phyloP scores from a whole-genome alignment of 2,888 invertebrate species.

The Callyntrura sp. region DNA sequence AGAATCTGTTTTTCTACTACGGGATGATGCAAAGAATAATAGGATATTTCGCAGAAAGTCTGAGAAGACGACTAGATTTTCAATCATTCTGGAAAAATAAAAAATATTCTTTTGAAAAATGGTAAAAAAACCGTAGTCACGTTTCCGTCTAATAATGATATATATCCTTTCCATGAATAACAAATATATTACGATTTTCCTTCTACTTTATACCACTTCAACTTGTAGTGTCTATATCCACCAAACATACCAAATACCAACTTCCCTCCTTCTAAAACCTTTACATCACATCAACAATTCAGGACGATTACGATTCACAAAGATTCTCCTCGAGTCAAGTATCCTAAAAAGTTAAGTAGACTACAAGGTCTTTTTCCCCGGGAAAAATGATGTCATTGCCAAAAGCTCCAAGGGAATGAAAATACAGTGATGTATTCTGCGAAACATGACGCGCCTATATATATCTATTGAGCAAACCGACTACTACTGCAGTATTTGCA shows the following conservation, averaged over 20 bases:
- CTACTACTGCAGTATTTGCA: neutral
- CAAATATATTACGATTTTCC: no score
- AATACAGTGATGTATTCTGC: neutral
- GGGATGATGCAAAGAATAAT: no score
- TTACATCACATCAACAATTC: neutral
- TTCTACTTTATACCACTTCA: no score
- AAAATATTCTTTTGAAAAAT: no score
- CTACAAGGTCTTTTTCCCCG: constrained; percentile 39
- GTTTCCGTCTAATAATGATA: no score
- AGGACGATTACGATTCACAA: neutral
- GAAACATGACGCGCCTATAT: neutral
- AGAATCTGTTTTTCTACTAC: no score
- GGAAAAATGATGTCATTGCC: constrained; percentile 56
- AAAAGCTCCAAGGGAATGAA: constrained; percentile 28
- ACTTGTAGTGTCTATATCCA: no score
- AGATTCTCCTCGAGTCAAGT: neutral
- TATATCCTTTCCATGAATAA: no score
- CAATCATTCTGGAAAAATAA: no score
- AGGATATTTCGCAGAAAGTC: no score
- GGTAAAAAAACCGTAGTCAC: no score
- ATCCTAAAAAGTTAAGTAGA: constrained; percentile 31
- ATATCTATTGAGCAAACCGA: neutral
- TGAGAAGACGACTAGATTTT: no score
- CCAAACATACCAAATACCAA: neutral
- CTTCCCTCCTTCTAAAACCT: neutral